Evolutionary conservation across 2,113 vertebrate species (phyloP), one percentile per base, ranked within the genome.

Genomic region (Taurulus bubalis): DNA sequence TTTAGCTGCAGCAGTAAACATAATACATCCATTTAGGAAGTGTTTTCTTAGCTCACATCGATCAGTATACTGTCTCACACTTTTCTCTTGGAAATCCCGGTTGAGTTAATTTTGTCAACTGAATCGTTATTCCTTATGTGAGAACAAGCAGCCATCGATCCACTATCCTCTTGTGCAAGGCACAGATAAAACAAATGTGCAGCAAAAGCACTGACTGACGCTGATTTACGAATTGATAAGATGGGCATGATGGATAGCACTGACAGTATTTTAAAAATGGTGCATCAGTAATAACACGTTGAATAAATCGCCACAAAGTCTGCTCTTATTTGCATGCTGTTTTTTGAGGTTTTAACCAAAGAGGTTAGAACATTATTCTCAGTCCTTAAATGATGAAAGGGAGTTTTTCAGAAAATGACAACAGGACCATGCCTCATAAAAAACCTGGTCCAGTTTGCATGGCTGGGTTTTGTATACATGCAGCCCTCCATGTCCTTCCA

Each of bases 81-180:
- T 47, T 68, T 68, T 30, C 26, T 69, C 20, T 53, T 36, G 20
- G 30, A 53, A 51, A 34, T 14, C 30, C 18, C 47, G 56, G 1
- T 73, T 18, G 20, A 62, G 40, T 47, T 24, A 6, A 62, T n/a
- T 63, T 63, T 12, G 4, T 74, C 58, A 51, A 64, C n/a, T 53
- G n/a, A 64, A 28, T 64, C n/a, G 14, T 9, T 10, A 53, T 26
- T 64, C 45, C 18, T 40, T 24, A 28, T 53, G 47, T 40, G 32
- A 40, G 8, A 9, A 51, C 66, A 38, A 70, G 34, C 24, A 63
- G 68, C 32, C 28, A 73, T 36, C n/a, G 11, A 80, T 58, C 69
- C 36, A 47, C 15, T 18, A 24, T 28, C 14, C 14, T 32, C 34
- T 56, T 30, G 22, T 56, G 20, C 26, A 36, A 72, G 4, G 2